These are phyloP conservation scores for Chelmon rostratus DNA, from an alignment of 2,797 vertebrate species.

Conservation along the genomic window DNA sequence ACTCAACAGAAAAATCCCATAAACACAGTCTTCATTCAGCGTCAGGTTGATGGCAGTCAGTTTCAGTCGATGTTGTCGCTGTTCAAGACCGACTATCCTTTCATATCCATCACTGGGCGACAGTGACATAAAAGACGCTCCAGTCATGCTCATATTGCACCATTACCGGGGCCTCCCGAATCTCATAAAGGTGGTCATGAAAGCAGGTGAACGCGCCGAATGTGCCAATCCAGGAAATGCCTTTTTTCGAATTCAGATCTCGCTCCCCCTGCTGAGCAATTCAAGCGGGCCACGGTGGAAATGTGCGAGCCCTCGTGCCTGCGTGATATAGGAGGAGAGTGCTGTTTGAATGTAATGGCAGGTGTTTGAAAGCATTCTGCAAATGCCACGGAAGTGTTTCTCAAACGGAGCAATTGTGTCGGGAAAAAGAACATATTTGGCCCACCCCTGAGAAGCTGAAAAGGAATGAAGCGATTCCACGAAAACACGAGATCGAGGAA, in stretches of 20 bases:
- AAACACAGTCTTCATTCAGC: background rate
- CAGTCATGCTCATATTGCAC: background rate
- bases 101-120: background rate
- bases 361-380: constrained; percentile 50
- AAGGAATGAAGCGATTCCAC: constrained; percentile 42
- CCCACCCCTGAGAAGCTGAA: constrained; percentile 29
- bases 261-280: constrained; percentile 51
- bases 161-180: background rate
- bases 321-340: constrained; percentile 40
- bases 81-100: background rate
- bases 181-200: constrained; percentile 13
- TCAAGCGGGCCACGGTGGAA: constrained; percentile 56
- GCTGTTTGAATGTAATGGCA: constrained; percentile 44
- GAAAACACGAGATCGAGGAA: constrained; percentile 21
- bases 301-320: constrained; percentile 22
- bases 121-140: background rate
- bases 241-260: constrained; percentile 53
- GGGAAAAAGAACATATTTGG: constrained; percentile 27
- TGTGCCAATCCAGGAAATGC: constrained; percentile 38
- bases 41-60: background rate
- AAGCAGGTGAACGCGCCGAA: constrained; percentile 26
- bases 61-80: background rate
- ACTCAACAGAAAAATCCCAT: too few species aligned
- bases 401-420: constrained; percentile 47
- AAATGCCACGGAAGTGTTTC: constrained; percentile 37